Percentiles rank a stretch among this genome's conserved stretches.
phyloP scores from a whole-genome alignment of 2,797 vertebrate species.

The Onychomys arenicola region DNA sequence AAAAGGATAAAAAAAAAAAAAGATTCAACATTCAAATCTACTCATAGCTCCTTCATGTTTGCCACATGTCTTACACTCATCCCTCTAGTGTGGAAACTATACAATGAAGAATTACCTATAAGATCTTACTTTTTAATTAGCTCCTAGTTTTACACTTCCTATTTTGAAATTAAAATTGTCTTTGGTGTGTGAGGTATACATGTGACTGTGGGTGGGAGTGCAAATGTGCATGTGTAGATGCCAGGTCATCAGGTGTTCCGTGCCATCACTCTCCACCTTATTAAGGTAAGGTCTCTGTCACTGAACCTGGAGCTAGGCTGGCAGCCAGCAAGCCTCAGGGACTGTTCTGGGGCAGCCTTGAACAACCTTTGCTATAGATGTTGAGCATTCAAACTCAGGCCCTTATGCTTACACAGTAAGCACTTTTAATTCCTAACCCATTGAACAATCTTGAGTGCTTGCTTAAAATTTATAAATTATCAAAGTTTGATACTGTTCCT shows the following conservation, averaged over 20 bases:
- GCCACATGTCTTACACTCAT: background rate
- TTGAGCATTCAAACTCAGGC: background rate
- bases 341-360: background rate
- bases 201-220: background rate
- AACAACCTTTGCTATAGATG: background rate
- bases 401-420: background rate
- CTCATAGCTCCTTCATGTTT: background rate
- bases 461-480: background rate
- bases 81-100: background rate
- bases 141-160: background rate
- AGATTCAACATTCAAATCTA: conserved; percentile 7
- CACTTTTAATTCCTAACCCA: background rate
- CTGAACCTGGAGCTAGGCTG: background rate
- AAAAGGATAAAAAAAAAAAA: background rate
- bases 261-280: too few relatives aligned
- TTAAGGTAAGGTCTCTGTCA: background rate
- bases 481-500: background rate
- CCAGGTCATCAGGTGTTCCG: background rate
- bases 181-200: background rate
- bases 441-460: too few relatives aligned
- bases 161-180: background rate
- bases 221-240: background rate
- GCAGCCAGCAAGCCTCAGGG: background rate
- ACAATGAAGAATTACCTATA: background rate
- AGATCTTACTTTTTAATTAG: conserved; percentile 32